Evolutionary conservation across 2,888 invertebrate genomes (phyloP), one percentile per base, ranked within the genome.

Genomic region (Lycophotia porphyrea): DNA sequence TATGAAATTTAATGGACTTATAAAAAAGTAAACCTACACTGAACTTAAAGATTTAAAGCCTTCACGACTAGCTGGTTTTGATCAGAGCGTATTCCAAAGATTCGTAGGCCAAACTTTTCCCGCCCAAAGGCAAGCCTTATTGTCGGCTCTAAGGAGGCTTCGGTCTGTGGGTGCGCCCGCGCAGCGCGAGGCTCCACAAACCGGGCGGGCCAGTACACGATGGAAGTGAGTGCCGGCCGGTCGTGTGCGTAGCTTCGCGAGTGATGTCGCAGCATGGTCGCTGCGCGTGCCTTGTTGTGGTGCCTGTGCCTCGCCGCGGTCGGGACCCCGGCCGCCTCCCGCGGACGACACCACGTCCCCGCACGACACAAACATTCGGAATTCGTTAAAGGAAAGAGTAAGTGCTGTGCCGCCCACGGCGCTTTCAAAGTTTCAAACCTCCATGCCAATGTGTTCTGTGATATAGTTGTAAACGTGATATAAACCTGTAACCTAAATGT

Each of bases 351-450:
- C 88, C 79, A 93, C 86, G 91, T 93, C 79, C 90, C 92, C 85
- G 89, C 93, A 80, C 91, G 94, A 74, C 93, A 95, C 88, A 94
- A 94, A 88, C 94, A 96, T 89, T 97, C 97, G 88, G 98, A 98
- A 93, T 98, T 98, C 93, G 98, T 98, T 93, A 98, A 98, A 94
- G 98, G 98, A 93, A 98, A 98, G 95, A 98, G 98, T 98, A 97
- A 98, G 98, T 97, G 87, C 76, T 75, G 88, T 83, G 84, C 88
- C 89, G 90, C 91, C 90, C 90, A 90, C 91, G 88, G 85, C 84
- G 87, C 88, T 90, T 86, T 88, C 86, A 76, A 87, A 79, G 76
- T 76, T 82, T 71, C 71, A 72, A 84, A 66, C 76, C 82, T 81
- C 67, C 73, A 76, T 82, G 65, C 80, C 77, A 74, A 86, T 84